Percentiles rank a stretch among this genome's conserved stretches.
These are phyloP conservation scores for Chiloscyllium punctatum DNA, from an alignment of 2,797 vertebrate species.

Conservation along the genomic window DNA sequence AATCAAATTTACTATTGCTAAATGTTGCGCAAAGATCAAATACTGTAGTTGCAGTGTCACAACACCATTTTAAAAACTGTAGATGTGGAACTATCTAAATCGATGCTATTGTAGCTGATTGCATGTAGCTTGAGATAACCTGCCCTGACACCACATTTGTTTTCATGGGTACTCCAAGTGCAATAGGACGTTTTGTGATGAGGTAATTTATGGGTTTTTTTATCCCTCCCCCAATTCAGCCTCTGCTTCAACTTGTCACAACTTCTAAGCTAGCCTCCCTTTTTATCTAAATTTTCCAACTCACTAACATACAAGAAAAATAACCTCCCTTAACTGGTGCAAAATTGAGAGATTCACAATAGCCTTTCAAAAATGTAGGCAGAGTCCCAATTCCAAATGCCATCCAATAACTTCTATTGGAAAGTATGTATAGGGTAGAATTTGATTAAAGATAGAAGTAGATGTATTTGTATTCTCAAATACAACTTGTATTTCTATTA, in stretches of 20 bases:
- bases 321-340: not conserved
- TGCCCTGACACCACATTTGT: not conserved
- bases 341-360: not conserved
- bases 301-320: not conserved
- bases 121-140: not conserved
- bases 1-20: conserved; percentile 20
- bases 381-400: not conserved
- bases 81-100: conserved; percentile 25
- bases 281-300: not conserved
- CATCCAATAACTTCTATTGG: not conserved
- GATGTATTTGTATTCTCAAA: not conserved
- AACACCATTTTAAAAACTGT: not conserved
- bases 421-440: not conserved
- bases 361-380: not conserved
- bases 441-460: not conserved
- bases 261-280: not conserved
- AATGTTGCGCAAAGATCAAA: conserved; percentile 35
- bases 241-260: not conserved
- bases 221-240: not conserved
- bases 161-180: not conserved
- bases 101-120: conserved; percentile 27
- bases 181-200: not conserved
- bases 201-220: not conserved
- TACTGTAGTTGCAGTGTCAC: conserved; percentile 27
- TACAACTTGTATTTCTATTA: not conserved